Evolutionary conservation across 2,888 invertebrate genomes (phyloP), one percentile per base, ranked within the genome.

Genomic region (Priapulus caudatus): DNA sequence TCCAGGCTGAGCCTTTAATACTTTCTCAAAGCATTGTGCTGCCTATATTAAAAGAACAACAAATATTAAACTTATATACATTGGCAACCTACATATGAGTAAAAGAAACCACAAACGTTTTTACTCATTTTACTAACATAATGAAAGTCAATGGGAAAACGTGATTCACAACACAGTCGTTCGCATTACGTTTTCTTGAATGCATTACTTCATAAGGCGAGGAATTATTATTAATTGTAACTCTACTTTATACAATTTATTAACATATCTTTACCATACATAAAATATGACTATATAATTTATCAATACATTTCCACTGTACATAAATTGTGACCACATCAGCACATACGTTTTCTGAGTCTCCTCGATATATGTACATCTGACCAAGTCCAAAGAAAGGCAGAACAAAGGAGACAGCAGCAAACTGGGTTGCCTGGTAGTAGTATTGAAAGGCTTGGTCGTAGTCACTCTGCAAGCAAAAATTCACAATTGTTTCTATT

Each of bases 361-460:
- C 97, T 0, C 90, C 90, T 67, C 95, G 79, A 69, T 93, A 88
- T 60, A 99, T 92, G 69, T 98, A 97, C 93, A 99, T 97, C 72
- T 99, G 98, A 0, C 98, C 98, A 0, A 99, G 77, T 0, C 98
- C 98, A 72, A 91, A 99, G 74, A 92, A 90, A 0, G 98, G 98
- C 52, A 99, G 74, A 0, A 98, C 91, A 75, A 98, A 99, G 67
- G 82, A 84, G 1, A 87, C 79, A 0, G 92, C 86, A 0, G 95
- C 92, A 72, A 95, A 97, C 73, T 98, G 97, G 3, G 75, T 69
- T 2, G 95, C 90, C 72, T 97, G 95, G 69, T 97, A 97, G 69
- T 97, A 97, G 73, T 92, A 92, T 73, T 97, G 95, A 72, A 98
- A 98, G 20, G 98, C 97, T 72, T 97, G 93, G 67, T 97, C 91